Evolutionary conservation across 1,140 invertebrate species (phyloP).

Genomic region (Apis florea): DNA sequence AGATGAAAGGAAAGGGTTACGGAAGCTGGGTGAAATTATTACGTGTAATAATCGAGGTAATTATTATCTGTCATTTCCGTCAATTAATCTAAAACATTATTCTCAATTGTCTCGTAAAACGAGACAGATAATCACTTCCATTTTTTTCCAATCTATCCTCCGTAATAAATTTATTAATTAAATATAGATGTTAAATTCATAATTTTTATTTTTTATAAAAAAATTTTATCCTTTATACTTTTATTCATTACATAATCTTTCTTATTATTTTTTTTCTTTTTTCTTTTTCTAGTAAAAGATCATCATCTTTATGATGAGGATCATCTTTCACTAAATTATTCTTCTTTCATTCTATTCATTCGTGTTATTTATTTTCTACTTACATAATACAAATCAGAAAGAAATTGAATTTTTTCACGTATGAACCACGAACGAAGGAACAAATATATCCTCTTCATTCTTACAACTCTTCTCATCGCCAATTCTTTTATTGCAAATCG

Average conservation of each 20-base stretch:
- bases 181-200: no score
- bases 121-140: neutral
- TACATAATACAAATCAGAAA: neutral
- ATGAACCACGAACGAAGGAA: neutral
- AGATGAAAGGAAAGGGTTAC: constrained; percentile 67
- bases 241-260: no score
- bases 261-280: no score
- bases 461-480: no score
- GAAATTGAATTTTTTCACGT: neutral
- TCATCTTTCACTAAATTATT: no score
- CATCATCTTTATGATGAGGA: no score
- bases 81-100: neutral
- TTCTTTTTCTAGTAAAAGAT: no score
- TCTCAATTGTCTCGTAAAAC: neutral
- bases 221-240: no score
- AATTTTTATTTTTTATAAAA: no score
- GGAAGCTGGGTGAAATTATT: constrained; percentile 59
- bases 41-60: constrained; percentile 60
- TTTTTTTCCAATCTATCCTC: no score
- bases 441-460: neutral
- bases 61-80: constrained; percentile 16
- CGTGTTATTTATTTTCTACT: neutral
- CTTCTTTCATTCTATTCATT: neutral
- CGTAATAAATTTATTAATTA: no score
- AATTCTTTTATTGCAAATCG: neutral